A percentile compares a stretch with the other conserved stretches of the same genome.
Conservation (phyloP, 1,140 invertebrate genomes). For the Sinella curviseta region DNA sequence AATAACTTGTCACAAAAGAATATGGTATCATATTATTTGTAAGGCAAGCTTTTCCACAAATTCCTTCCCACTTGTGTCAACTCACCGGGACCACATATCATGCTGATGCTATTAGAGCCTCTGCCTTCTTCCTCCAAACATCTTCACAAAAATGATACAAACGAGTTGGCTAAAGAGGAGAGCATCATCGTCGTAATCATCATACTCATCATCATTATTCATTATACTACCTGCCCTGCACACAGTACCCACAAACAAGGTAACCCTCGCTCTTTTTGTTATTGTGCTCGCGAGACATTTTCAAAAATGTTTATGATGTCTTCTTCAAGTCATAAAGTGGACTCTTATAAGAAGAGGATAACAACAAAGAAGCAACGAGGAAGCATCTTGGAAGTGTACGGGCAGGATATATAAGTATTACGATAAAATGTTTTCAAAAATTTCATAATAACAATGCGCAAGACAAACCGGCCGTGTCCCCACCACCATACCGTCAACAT, state of each 20-base stretch:
- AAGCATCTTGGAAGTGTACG: not conserved
- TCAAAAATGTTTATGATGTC: conserved; percentile 14
- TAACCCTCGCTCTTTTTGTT: not conserved
- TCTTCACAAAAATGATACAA: not conserved
- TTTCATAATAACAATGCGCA: not conserved
- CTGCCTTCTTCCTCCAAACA: not conserved
- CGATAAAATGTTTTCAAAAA: not conserved
- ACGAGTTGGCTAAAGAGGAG: not conserved
- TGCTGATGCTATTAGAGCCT: not conserved
- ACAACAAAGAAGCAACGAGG: not conserved
- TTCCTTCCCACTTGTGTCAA: conserved; percentile 17
- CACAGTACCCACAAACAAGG: not conserved
- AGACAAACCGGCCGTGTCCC: not conserved
- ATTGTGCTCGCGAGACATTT: conserved; percentile 3
- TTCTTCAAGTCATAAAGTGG: conserved; percentile 9
- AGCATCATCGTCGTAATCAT: not conserved
- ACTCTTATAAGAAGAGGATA: not conserved
- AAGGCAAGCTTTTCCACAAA: not conserved
- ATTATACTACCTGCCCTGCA: not conserved
- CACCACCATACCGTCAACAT: not conserved
- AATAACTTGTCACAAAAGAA: conserved; percentile 2
- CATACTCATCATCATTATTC: not conserved
- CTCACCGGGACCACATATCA: conserved; percentile 10
- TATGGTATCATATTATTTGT: not conserved
- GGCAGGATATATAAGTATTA: not conserved